Evolutionary conservation across 2,888 invertebrate genomes (phyloP), one percentile per base, ranked within the genome.

Genomic region (Megaustenia siamemsis): DNA sequence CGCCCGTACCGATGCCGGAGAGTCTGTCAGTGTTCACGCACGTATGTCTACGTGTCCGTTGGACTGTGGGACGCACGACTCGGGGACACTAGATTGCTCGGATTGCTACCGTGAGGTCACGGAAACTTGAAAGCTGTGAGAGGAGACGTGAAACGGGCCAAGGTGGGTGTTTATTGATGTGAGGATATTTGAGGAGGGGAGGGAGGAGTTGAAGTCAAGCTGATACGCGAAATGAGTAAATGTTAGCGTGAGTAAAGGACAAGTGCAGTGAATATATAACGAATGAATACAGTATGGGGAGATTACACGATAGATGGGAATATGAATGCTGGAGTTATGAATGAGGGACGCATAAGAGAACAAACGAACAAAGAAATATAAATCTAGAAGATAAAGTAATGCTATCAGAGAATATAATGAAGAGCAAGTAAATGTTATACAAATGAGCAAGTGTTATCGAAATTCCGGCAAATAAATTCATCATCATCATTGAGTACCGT

Each of bases 21-120:
- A n/a, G 83, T 83, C 38, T 56, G 69, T 56, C 53, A 18, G 49
- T 77, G 77, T n/a, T 77, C 69, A 12, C 60, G 83, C 76, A 68
- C 69, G 83, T 53, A 68, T 35, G 38, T n/a, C 43, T 45, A 56
- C 71, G n/a, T 82, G 82, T 63, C 53, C 32, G 82, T 63, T 43
- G 38, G 63, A 43, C 18, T 75, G 73, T 40, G 40, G 38, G 73
- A 21, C 18, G 63, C 66, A 76, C 76, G 75, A 49, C 38, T 45
- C 66, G 40, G 35, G 49, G 77, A 32, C 68, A 1, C 66, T 68
- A 24, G 83, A n/a, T n/a, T 77, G 76, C 66, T 49, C 38, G 8
- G 45, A 63, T 53, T 40, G 66, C 68, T 77, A 21, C 35, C 38
- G 49, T 49, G 32, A 43, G 45, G 79, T 79, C 79, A 79, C 79